Conservation (phyloP, 2,797 vertebrate genomes). For the Pangasius krempfi region DNA sequence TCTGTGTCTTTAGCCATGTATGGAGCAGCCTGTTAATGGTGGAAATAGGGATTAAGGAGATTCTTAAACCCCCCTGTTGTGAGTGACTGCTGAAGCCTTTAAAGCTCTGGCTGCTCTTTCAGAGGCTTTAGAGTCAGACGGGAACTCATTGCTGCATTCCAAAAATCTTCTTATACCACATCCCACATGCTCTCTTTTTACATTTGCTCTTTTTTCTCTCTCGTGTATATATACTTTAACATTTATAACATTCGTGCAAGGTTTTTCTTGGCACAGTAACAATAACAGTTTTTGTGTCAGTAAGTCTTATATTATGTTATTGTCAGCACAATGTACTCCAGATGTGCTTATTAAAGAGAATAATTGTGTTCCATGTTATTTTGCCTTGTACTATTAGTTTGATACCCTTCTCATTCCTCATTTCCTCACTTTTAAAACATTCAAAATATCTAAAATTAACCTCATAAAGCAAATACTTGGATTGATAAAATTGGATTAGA, state of each 20-base stretch:
- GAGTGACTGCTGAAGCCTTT: constrained; percentile 28
- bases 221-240: not conserved
- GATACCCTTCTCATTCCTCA: not conserved
- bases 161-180: constrained; percentile 25
- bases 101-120: constrained; percentile 25
- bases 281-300: too few relatives aligned
- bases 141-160: constrained; percentile 21
- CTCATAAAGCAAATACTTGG: not conserved
- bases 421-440: not conserved
- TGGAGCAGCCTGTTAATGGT: constrained; percentile 5
- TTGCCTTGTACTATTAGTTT: not conserved
- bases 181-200: constrained; percentile 2
- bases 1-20: not conserved
- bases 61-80: constrained; percentile 25
- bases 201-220: not conserved
- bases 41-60: constrained; percentile 29
- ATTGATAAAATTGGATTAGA: not conserved
- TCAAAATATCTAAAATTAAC: not conserved
- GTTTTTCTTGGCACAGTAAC: not conserved
- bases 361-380: not conserved
- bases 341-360: not conserved
- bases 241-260: not conserved
- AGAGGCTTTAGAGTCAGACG: constrained; percentile 27
- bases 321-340: not conserved
- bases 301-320: not conserved